Evolutionary conservation across 2,797 vertebrate species (phyloP), one percentile per base, ranked within the genome.

Genomic region (Ptychadena robeensis): DNA sequence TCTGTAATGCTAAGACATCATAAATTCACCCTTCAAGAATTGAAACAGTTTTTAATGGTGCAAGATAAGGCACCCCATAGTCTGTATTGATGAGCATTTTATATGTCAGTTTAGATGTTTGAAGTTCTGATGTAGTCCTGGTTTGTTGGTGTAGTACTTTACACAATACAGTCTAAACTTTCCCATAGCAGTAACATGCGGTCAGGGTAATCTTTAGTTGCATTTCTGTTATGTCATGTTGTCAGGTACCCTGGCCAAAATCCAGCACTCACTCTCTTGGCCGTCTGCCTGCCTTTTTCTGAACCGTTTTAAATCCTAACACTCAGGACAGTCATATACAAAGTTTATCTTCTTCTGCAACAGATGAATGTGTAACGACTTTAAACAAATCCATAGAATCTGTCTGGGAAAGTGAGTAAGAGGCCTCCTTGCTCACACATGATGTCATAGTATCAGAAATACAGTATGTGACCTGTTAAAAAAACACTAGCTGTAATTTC

Each of bases 191-290:
- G 6, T 12, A 30, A 15, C 27, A 8, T 22, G 57, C 34, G n/a
- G 34, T 75, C 34, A 28, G 15, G 32, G 28, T 32, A 30, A 59
- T 63, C 15, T 75, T 34, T 75, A 40, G 64, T 75, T 30, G 18
- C 57, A 64, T 63, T 37, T 75, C 73, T 27, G 37, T 75, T 64
- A 38, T 75, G 57, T 75, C 73, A 38, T 27, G 22, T 2, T 74
- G 53, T 9, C 8, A 12, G 57, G 15, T 25, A 35, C 6, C 4
- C 34, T 75, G 73, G 73, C 57, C 25, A 48, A 61, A 18, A 22
- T 75, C 72, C 72, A 74, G 71, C 31, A 37, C 73, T 27, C 31
- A 61, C 25, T 64, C 12, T 63, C 37, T 75, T 75, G 73, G 73
- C 57, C 22, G 32, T 31, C 34, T 75, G 57, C 73, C 73, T 18